Percentiles rank a stretch among this genome's conserved stretches.
Evolutionary conservation across 2,113 vertebrate genomes (phyloP).

Genomic region (Drymodes brunneopygia): DNA sequence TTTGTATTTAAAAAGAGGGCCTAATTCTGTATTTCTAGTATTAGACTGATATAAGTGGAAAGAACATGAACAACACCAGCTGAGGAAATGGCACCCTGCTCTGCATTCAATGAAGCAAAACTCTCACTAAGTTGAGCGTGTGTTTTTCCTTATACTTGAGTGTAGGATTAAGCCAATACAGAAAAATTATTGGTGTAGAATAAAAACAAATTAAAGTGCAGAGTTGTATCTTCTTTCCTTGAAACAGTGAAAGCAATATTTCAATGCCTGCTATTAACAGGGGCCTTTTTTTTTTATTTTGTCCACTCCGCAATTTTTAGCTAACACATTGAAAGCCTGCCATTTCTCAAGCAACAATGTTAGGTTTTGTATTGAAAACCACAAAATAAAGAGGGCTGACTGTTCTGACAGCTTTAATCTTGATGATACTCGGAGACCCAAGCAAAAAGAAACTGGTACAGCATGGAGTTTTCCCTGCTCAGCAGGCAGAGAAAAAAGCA

Average conservation of each 20-base stretch:
- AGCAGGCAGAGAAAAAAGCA: constrained; percentile 67
- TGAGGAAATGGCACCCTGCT: constrained; percentile 33
- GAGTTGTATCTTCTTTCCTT: background rate
- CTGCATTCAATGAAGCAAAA: constrained; percentile 21
- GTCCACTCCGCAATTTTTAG: background rate
- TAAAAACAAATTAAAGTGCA: constrained; percentile 17
- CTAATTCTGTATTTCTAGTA: background rate
- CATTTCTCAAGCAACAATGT: constrained; percentile 34
- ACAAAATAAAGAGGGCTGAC: constrained; percentile 54
- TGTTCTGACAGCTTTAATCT: constrained; percentile 57
- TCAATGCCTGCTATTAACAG: constrained; percentile 4
- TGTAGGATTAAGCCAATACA: background rate
- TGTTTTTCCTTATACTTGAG: background rate
- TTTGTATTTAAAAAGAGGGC: background rate
- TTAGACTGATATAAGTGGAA: constrained; percentile 9
- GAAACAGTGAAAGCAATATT: constrained; percentile 24
- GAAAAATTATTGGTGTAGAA: constrained; percentile 1
- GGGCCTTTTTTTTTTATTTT: background rate
- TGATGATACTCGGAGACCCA: constrained; percentile 33
- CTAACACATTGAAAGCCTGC: constrained; percentile 12
- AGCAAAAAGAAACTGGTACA: constrained; percentile 63
- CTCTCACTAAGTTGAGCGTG: constrained; percentile 13
- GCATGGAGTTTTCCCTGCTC: constrained; percentile 52
- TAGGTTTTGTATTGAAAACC: constrained; percentile 52
- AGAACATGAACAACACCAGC: constrained; percentile 1